A percentile compares a stretch with the other conserved stretches of the same genome.
phyloP scores from a whole-genome alignment of 2,888 invertebrate species.

The Rhagonycha lutea region DNA sequence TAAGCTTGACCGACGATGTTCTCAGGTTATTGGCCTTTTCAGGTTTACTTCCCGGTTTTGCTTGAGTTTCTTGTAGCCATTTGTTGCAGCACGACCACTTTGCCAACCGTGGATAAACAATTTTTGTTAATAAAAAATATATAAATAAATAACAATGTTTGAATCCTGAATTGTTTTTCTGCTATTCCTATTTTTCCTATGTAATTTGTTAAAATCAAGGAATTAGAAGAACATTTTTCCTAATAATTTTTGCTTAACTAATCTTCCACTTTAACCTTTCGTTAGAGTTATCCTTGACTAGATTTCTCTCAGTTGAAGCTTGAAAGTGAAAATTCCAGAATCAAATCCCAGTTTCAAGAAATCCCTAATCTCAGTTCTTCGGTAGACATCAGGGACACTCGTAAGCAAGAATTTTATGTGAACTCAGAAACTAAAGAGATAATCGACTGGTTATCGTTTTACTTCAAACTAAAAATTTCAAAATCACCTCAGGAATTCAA shows the following conservation, averaged over 20 bases:
- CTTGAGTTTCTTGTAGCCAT: constrained; percentile 43
- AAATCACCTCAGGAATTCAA: background rate
- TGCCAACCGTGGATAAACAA: constrained; percentile 45
- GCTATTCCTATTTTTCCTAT: background rate
- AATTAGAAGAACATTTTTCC: too few relatives aligned
- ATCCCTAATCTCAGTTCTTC: background rate
- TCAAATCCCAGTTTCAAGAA: background rate
- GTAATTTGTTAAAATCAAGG: too few relatives aligned
- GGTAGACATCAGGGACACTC: background rate
- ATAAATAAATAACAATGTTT: background rate
- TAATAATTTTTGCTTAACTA: too few relatives aligned
- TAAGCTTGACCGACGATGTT: constrained; percentile 46
- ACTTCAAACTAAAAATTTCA: background rate
- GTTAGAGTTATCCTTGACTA: too few relatives aligned
- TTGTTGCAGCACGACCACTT: constrained; percentile 45
- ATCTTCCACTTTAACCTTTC: too few relatives aligned
- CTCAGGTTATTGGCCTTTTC: constrained; percentile 48
- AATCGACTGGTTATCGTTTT: background rate
- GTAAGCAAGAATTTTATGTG: background rate
- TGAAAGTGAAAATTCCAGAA: background rate
- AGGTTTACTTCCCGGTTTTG: constrained; percentile 48
- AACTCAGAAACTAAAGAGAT: background rate
- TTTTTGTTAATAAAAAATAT: constrained; percentile 44
- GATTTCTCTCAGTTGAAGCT: background rate
- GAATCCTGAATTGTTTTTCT: background rate